Evolutionary conservation across 2,113 vertebrate genomes (phyloP), one percentile per base, ranked within the genome.

Genomic region (Mastomys coucha): DNA sequence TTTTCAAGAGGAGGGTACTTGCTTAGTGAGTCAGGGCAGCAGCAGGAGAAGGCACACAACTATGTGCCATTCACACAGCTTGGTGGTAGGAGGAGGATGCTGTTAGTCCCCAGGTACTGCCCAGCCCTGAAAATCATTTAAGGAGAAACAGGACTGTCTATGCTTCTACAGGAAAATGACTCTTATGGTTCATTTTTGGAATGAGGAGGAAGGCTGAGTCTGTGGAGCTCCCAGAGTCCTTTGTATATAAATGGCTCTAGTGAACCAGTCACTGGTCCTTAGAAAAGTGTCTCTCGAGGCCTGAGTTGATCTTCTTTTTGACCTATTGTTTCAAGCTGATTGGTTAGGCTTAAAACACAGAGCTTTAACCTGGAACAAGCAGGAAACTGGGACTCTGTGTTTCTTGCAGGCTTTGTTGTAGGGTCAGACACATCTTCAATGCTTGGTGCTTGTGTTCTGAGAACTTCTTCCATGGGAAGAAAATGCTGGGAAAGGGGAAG

Each of bases 241-340:
- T 73, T 8, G 17, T 70, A 6, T 60, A n/a, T 69, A 81, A 86
- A 60, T 89, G 72, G 58, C 36, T 63, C 67, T 0, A 5, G 82
- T 24, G 58, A 17, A 22, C 19, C 12, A 19, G 31, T 93, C 33
- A 16, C 70, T 24, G 80, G 70, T 45, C 45, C 60, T 96, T 89
- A 19, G 28, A 28, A 69, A 82, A 42, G 22, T 60, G 42, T 81
- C 10, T 14, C 33, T 6, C 4, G n/a, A 49, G 76, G 67, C 31
- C 86, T 63, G 42, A 65, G 26, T 39, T 81, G 58, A 95, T 81
- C 49, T 69, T 81, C 45, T 69, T 70, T 95, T 73, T 76, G 42
- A 92, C 36, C 20, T 85, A 17, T 67, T 69, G 49, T 88, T 96
- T 96, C 58, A 78, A 80, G 45, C 39, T 70, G 89, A 49, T 77